A percentile compares a stretch with the other conserved stretches of the same genome.
These are phyloP conservation scores for Tringa solitaria DNA, from an alignment of 2,113 vertebrate species.

Conservation along the genomic window DNA sequence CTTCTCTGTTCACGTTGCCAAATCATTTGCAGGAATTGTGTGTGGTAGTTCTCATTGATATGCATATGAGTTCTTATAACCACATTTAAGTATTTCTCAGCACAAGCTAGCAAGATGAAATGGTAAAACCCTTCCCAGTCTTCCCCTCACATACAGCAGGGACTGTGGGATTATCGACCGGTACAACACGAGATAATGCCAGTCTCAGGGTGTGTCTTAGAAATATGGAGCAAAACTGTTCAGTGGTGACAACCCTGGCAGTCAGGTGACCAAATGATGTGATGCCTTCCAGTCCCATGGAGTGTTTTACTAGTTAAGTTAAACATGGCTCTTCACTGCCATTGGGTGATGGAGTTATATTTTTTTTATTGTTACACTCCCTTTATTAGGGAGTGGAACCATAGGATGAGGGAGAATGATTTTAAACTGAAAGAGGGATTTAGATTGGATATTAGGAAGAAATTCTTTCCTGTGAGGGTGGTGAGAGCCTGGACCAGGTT, in stretches of 20 bases:
- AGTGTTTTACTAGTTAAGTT: conserved; percentile 7
- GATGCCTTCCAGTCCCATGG: not conserved
- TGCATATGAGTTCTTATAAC: not conserved
- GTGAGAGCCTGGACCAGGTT: too few species aligned
- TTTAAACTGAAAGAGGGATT: too few species aligned
- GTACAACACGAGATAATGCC: not conserved
- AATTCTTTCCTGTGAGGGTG: too few species aligned
- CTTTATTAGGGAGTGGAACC: too few species aligned
- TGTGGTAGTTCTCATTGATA: not conserved
- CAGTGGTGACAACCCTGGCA: not conserved
- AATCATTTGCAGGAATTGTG: not conserved
- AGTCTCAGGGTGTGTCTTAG: not conserved
- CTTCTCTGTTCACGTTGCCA: not conserved
- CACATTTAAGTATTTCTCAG: not conserved
- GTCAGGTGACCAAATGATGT: not conserved
- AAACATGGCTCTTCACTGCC: conserved; percentile 13
- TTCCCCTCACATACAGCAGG: not conserved
- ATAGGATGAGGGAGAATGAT: too few species aligned
- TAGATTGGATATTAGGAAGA: too few species aligned
- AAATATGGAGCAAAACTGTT: not conserved
- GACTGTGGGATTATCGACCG: not conserved
- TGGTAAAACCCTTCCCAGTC: not conserved
- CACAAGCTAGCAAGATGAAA: not conserved
- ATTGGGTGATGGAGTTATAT: not conserved
- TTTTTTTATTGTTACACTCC: not conserved